Evolutionary conservation across 2,797 vertebrate genomes (phyloP).

Genomic region (Coregonus suidteri): DNA sequence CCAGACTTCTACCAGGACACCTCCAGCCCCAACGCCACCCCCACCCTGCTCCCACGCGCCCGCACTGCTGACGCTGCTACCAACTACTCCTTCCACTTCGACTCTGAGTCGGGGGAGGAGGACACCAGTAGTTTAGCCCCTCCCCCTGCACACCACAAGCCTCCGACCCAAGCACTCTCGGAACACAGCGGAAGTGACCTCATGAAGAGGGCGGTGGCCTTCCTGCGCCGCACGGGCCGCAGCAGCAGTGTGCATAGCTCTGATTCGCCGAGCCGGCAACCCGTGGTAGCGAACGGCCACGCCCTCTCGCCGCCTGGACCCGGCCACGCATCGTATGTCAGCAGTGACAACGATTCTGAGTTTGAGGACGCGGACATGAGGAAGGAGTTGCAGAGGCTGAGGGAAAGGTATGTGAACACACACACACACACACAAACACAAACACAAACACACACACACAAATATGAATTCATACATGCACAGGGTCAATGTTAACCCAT

Average conservation of each 20-base stretch:
- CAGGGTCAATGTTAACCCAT: not conserved
- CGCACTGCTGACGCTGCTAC: constrained; percentile 78
- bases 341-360: constrained; percentile 98
- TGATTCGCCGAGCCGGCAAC: constrained; percentile 77
- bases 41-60: constrained; percentile 78
- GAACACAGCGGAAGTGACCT: constrained; percentile 84
- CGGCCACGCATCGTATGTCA: constrained; percentile 85
- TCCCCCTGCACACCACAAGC: constrained; percentile 42
- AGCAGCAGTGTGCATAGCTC: constrained; percentile 80
- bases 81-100: constrained; percentile 66
- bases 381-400: constrained; percentile 90
- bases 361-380: constrained; percentile 95
- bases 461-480: not conserved
- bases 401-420: constrained; percentile 86
- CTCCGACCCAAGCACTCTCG: constrained; percentile 65
- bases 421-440: constrained; percentile 8
- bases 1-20: constrained; percentile 85
- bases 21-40: constrained; percentile 74
- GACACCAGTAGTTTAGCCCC: constrained; percentile 65
- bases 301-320: constrained; percentile 63
- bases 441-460: constrained; percentile 7
- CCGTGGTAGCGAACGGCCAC: constrained; percentile 70
- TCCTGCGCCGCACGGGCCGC: constrained; percentile 85
- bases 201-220: constrained; percentile 89
- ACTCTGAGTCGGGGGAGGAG: constrained; percentile 85